These are phyloP conservation scores for Anolis sagrei DNA, from an alignment of 2,113 vertebrate species.

Conservation along the genomic window DNA sequence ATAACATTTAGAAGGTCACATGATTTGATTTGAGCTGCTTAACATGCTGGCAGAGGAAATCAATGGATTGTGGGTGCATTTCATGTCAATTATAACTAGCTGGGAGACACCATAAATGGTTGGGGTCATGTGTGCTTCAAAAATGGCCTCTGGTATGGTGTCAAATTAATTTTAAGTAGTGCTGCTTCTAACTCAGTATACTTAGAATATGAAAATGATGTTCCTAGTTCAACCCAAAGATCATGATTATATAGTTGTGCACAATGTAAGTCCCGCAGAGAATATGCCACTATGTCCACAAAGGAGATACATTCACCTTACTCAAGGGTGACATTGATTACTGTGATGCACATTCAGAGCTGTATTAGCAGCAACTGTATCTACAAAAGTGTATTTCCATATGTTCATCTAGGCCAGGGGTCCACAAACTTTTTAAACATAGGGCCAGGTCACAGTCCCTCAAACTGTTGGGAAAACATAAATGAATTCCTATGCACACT, in stretches of 20 bases:
- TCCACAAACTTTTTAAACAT: too few species aligned
- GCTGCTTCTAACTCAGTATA: not conserved
- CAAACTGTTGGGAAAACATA: too few species aligned
- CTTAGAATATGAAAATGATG: not conserved
- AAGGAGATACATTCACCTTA: not conserved
- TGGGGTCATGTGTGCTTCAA: not conserved
- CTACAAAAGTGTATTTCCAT: not conserved
- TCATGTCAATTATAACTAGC: not conserved
- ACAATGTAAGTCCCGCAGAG: not conserved
- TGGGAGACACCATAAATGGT: not conserved
- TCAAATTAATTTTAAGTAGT: not conserved
- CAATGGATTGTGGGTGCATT: too few species aligned
- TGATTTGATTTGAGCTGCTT: too few species aligned
- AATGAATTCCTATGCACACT: too few species aligned
- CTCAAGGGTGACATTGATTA: not conserved
- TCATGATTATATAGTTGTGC: not conserved
- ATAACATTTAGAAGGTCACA: not conserved
- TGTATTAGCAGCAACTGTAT: too few species aligned
- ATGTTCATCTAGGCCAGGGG: not conserved
- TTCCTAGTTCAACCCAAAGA: not conserved
- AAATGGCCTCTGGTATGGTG: not conserved
- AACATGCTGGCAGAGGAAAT: too few species aligned
- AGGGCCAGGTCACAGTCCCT: too few species aligned
- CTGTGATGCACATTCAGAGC: not conserved
- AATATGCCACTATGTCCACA: not conserved